These are phyloP conservation scores for Heterotilapia buettikoferi DNA, from an alignment of 2,113 vertebrate genomes.

Conservation along the genomic window DNA sequence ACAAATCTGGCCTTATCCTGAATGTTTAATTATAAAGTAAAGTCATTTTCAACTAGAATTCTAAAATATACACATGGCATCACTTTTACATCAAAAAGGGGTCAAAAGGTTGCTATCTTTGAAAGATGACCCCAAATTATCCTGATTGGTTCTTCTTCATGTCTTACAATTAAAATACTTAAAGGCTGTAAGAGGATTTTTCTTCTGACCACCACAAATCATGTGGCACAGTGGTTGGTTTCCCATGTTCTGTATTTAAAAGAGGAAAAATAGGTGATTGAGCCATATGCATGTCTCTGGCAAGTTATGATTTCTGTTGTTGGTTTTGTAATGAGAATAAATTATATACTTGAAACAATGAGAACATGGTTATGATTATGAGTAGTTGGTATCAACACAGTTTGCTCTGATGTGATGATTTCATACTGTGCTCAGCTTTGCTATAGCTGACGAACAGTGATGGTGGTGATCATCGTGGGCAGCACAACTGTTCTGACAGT, in stretches of 20 bases:
- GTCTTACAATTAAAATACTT: background rate
- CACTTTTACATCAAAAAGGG: background rate
- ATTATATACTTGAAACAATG: constrained; percentile 24
- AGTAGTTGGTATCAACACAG: background rate
- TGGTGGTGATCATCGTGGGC: background rate
- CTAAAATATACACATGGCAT: background rate
- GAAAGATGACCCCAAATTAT: background rate
- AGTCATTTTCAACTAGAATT: background rate
- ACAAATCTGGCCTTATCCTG: background rate
- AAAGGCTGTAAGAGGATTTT: background rate
- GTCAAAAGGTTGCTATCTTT: background rate
- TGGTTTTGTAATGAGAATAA: constrained; percentile 45
- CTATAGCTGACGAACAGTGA: background rate
- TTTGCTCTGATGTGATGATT: background rate
- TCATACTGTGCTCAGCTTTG: background rate
- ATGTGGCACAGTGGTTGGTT: background rate
- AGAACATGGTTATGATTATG: background rate
- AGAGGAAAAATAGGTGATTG: background rate
- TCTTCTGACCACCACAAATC: background rate
- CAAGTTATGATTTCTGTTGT: constrained; percentile 28
- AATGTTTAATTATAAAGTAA: background rate
- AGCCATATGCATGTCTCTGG: constrained; percentile 29
- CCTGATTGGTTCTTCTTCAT: background rate
- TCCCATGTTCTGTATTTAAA: constrained; percentile 12
- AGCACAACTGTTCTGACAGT: background rate